phyloP scores from a whole-genome alignment of 2,113 vertebrate species.

The Salvator merianae region DNA sequence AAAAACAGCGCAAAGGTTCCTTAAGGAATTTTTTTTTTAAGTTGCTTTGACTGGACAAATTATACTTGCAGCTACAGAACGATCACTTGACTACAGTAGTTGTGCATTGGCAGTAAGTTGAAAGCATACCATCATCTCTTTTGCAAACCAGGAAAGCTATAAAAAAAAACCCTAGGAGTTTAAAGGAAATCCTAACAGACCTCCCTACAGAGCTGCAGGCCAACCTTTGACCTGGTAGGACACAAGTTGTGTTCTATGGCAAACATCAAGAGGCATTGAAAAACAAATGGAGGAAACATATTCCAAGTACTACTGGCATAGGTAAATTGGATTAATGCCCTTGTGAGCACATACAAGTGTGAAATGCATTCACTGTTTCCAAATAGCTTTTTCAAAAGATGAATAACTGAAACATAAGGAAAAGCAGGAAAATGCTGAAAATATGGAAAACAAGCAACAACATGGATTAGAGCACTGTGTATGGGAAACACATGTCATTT shows the following conservation, averaged over 20 bases:
- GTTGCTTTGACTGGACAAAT: neutral
- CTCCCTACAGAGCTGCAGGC: neutral
- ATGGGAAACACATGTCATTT: constrained; percentile 7
- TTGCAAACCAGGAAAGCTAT: neutral
- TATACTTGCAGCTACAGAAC: neutral
- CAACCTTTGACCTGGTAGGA: neutral
- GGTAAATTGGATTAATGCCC: neutral
- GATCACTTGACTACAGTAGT: neutral
- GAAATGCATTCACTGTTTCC: constrained; percentile 35
- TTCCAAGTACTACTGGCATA: fast-evolving
- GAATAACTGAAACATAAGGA: constrained; percentile 18
- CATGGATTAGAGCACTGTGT: constrained; percentile 6
- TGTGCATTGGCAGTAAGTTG: neutral
- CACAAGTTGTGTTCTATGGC: neutral
- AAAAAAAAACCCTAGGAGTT: neutral
- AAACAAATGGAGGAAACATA: constrained; percentile 1
- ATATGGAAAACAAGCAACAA: constrained; percentile 4
- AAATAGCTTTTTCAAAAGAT: constrained; percentile 24
- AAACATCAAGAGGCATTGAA: constrained; percentile 21
- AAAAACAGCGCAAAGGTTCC: neutral
- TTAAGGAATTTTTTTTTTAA: neutral
- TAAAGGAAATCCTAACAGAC: neutral
- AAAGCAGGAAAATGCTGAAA: constrained; percentile 15
- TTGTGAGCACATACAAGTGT: constrained; percentile 15
- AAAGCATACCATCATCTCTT: neutral